Evolutionary conservation across 2,113 vertebrate species (phyloP).

Genomic region (Myrmecobius fasciatus): DNA sequence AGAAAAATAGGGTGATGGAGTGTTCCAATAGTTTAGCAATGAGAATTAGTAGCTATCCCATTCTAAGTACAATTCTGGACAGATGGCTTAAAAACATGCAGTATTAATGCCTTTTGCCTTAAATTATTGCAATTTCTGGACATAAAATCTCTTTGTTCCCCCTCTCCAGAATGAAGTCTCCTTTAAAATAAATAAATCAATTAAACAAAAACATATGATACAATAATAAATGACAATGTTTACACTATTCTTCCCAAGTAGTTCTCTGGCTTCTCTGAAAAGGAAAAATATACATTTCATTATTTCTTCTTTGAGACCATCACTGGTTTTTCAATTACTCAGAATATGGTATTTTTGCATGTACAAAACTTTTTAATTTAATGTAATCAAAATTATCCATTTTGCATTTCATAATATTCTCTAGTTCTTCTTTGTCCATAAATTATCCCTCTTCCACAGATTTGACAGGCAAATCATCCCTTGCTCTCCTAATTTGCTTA

Average conservation of each 20-base stretch:
- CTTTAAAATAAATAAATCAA: neutral
- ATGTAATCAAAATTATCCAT: too few species aligned
- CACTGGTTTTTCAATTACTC: neutral
- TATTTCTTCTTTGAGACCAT: neutral
- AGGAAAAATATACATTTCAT: neutral
- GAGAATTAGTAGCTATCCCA: neutral
- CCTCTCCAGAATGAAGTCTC: neutral
- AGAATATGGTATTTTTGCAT: neutral
- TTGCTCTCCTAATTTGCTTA: too few species aligned
- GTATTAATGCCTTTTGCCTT: neutral
- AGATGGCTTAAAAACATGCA: neutral
- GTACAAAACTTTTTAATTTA: too few species aligned
- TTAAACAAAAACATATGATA: neutral
- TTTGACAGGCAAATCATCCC: too few species aligned
- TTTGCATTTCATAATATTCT: too few species aligned
- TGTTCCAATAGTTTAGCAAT: neutral
- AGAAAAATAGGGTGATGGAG: neutral
- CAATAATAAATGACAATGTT: neutral
- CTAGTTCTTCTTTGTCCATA: too few species aligned
- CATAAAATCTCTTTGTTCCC: neutral
- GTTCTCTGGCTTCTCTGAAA: neutral
- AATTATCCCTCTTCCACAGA: too few species aligned
- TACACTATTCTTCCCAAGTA: neutral
- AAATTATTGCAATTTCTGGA: neutral
- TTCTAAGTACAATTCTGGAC: neutral